Percentiles rank a stretch among this genome's conserved stretches.
These are phyloP conservation scores for Aphis craccivora DNA, from an alignment of 1,140 invertebrate genomes.

Conservation along the genomic window DNA sequence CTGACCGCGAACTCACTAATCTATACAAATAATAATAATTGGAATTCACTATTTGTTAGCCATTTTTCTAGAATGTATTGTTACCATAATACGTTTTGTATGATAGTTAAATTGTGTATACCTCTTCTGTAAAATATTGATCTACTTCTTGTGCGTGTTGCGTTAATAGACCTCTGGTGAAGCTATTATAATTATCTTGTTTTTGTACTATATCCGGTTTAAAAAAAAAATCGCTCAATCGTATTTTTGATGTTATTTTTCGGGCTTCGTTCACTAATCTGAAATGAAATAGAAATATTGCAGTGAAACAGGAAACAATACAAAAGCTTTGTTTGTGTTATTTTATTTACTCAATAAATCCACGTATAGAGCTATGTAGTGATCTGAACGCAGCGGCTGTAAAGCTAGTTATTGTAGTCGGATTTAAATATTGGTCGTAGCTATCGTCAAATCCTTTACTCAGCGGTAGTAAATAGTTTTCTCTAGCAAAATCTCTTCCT, in stretches of 20 bases:
- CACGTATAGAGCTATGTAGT: constrained; percentile 67
- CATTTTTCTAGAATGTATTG: neutral
- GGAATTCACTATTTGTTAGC: neutral
- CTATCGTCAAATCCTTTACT: neutral
- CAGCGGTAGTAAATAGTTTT: constrained; percentile 13
- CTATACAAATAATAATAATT: neutral
- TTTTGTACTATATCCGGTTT: constrained; percentile 58
- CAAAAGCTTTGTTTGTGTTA: neutral
- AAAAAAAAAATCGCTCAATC: constrained; percentile 57
- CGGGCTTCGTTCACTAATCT: constrained; percentile 58
- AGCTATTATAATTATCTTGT: constrained; percentile 58
- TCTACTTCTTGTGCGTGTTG: constrained; percentile 75
- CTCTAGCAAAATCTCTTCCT: constrained; percentile 43
- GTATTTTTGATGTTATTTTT: constrained; percentile 34
- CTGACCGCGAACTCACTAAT: neutral
- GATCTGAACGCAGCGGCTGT: constrained; percentile 69
- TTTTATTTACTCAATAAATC: constrained; percentile 24
- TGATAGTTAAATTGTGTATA: constrained; percentile 61
- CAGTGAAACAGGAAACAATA: neutral
- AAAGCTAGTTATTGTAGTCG: constrained; percentile 37
- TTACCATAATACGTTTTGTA: neutral
- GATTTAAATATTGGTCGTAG: constrained; percentile 49
- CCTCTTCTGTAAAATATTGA: constrained; percentile 74
- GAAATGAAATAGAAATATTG: neutral
- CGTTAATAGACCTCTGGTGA: constrained; percentile 71